Percentiles rank a stretch among this genome's conserved stretches.
Conservation (phyloP, 2,888 invertebrate species). For the Agrilus biguttatus region DNA sequence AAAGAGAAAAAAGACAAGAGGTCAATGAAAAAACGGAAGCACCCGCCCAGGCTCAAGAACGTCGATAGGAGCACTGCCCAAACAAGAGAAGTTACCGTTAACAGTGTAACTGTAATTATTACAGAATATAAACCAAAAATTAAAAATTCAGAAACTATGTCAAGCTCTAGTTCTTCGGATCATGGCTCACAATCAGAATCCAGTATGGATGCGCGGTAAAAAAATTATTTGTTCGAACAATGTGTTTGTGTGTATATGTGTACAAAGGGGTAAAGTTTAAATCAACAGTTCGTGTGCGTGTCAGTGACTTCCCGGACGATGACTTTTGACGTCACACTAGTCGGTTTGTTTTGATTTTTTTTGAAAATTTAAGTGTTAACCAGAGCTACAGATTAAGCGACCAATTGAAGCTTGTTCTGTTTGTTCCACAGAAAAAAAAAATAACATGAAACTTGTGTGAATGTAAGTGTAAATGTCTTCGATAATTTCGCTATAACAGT, state of each 20-base stretch:
- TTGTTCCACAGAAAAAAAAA: no score
- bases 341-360: conserved; percentile 7
- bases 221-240: conserved; percentile 1
- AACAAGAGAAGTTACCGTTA: conserved; percentile 90
- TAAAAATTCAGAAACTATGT: conserved; percentile 27
- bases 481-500: no score
- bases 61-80: conserved; percentile 86
- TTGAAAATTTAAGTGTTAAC: no score
- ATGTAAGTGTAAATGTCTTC: no score
- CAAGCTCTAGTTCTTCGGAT: conserved; percentile 29
- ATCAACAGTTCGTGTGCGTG: conserved; percentile 4
- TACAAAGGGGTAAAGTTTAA: conserved; percentile 10
- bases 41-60: conserved; percentile 77
- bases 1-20: conserved; percentile 27
- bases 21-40: conserved; percentile 29
- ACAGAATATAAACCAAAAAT: conserved; percentile 85
- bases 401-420: no score
- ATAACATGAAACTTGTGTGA: no score
- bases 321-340: conserved; percentile 10
- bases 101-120: conserved; percentile 92
- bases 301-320: conserved; percentile 13
- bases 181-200: conserved; percentile 32
- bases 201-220: conserved; percentile 32
- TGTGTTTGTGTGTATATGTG: conserved; percentile 3
- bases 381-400: no score